A percentile compares a stretch with the other conserved stretches of the same genome.
Evolutionary conservation across 1,140 invertebrate genomes (phyloP).

Genomic region (Helicoverpa zea): DNA sequence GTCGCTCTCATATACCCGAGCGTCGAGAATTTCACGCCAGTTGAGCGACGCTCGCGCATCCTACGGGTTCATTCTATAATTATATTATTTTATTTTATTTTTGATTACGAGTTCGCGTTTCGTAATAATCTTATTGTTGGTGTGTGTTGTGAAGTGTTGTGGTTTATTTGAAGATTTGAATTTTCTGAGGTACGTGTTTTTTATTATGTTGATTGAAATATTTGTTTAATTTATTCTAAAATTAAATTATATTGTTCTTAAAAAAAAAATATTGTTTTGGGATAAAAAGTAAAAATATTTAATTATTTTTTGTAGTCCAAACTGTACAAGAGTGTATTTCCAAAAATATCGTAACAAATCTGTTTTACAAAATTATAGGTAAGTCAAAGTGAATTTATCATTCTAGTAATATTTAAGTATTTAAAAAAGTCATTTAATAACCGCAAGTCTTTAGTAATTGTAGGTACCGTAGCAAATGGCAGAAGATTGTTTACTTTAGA

Average conservation of each 20-base stretch:
- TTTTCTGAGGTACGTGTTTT: not conserved
- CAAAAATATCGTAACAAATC: no score
- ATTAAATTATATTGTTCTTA: no score
- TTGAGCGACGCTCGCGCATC: constrained; percentile 31
- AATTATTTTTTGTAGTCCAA: no score
- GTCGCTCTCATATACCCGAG: constrained; percentile 56
- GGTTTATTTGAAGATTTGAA: not conserved
- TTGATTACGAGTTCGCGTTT: not conserved
- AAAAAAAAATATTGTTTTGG: no score
- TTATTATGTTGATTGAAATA: no score
- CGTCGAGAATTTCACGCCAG: constrained; percentile 46
- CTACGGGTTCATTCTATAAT: not conserved
- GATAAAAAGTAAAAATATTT: no score
- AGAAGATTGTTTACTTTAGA: not conserved
- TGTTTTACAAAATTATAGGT: no score
- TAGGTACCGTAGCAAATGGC: not conserved
- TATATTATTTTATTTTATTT: constrained; percentile 17
- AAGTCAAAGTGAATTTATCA: no score
- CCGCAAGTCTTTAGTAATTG: not conserved
- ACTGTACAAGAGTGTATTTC: no score
- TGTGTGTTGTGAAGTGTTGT: constrained; percentile 40
- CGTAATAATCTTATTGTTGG: not conserved
- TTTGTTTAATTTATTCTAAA: no score
- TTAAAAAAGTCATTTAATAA: not conserved
- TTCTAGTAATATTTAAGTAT: no score